Evolutionary conservation across 2,888 invertebrate genomes (phyloP), one percentile per base, ranked within the genome.

Genomic region (Fragum whitleyi): DNA sequence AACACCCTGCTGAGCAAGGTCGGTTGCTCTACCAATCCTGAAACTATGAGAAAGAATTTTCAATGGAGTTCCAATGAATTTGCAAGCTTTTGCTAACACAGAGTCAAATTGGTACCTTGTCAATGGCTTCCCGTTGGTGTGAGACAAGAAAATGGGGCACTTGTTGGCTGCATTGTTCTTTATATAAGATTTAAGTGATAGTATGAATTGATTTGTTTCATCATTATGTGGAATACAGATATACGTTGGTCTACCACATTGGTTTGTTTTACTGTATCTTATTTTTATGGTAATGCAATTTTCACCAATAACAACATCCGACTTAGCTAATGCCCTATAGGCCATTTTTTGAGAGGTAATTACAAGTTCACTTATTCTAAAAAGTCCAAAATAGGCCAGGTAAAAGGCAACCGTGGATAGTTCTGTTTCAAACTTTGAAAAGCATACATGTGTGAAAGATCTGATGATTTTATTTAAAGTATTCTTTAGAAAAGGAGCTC

Each of bases 361-460:
- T 19, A 75, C 69, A 0, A 81, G 21, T 32, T 81, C 81, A 65
- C 81, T 81, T 6, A 81, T 51, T 32, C 77, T 57, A 36, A 81
- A 72, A 14, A 81, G 53, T 19, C 81, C 74, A 70, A 77, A 77
- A 67, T 77, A 81, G n/a, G 77, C 77, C 26, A 74, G 19, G 19
- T 16, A 62, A 74, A 73, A 81, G 3, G 29, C 69, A 21, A 76
- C 70, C 16, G 1, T 68, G 23, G 78, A 81, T 21, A 81, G 53
- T 16, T 11, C 6, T 1, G 59, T 11, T 69, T 81, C 81, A 72
- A 23, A 80, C 16, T 39, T 9, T 11, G 76, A 73, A 39, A 0
- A 72, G 21, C 75, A 75, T 0, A 79, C 72, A 36, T 36, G n/a
- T 19, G 21, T n/a, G 6, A 76, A 47, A 21, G 47, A 9, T 0